Evolutionary conservation across 2,888 invertebrate species (phyloP).

Genomic region (Allygus modestus): DNA sequence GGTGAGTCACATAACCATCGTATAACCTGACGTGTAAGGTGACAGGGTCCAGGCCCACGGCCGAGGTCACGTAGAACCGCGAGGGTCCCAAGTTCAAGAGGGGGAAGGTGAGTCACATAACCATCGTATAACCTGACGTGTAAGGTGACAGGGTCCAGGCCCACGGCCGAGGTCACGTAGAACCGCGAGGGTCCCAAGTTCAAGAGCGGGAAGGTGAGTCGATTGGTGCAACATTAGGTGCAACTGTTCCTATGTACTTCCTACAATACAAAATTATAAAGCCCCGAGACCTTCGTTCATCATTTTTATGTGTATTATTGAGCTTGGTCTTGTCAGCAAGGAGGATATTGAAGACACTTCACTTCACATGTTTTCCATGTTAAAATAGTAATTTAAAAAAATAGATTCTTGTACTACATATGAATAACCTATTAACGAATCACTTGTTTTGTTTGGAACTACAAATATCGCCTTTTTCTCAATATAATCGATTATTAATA

Average conservation of each 20-base stretch:
- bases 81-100: conserved; percentile 83
- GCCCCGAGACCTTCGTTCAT: too few species aligned
- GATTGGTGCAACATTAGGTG: too few species aligned
- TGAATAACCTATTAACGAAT: conserved; percentile 87
- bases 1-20: conserved; percentile 76
- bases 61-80: conserved; percentile 90
- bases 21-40: conserved; percentile 87
- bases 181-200: conserved; percentile 86
- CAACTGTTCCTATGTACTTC: too few species aligned
- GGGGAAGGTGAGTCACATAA: conserved; percentile 79
- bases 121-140: conserved; percentile 82
- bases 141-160: conserved; percentile 90
- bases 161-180: conserved; percentile 91
- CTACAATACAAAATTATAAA: too few species aligned
- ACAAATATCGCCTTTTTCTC: too few species aligned
- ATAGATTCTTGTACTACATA: too few species aligned
- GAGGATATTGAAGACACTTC: too few species aligned
- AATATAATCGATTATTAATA: too few species aligned
- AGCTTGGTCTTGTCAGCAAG: too few species aligned
- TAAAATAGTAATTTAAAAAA: too few species aligned
- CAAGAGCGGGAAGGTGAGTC: conserved; percentile 77
- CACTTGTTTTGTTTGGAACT: conserved; percentile 88
- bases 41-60: conserved; percentile 91
- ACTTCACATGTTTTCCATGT: too few species aligned
- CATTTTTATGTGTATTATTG: too few species aligned